These are phyloP conservation scores for Rhodinocichla rosea DNA, from an alignment of 2,113 vertebrate species.

Conservation along the genomic window DNA sequence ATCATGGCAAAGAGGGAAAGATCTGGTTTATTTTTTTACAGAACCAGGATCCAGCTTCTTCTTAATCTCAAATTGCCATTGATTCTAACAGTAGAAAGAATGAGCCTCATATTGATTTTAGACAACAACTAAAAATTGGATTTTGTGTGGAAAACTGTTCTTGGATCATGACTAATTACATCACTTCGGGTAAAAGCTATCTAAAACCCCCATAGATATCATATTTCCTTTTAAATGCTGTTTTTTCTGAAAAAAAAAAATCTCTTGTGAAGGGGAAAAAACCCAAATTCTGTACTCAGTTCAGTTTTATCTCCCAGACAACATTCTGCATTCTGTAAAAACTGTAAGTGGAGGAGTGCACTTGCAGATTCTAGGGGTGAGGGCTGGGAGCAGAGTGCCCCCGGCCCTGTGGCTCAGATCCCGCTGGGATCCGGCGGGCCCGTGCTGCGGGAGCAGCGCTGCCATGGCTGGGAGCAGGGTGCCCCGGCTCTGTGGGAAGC, in stretches of 20 bases:
- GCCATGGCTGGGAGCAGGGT: too few species aligned
- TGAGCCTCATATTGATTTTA: not conserved
- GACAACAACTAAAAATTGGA: not conserved
- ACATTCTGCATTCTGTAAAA: not conserved
- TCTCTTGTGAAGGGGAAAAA: not conserved
- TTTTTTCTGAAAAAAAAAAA: not conserved
- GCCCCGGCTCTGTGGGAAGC: not conserved
- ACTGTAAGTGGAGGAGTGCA: fast-evolving
- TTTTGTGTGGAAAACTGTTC: not conserved
- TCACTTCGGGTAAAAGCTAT: not conserved
- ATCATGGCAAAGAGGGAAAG: not conserved
- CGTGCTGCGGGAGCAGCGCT: fast-evolving
- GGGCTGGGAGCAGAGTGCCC: not conserved
- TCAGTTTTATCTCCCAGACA: not conserved
- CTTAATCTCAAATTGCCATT: not conserved
- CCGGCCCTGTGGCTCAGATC: not conserved
- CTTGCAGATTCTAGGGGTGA: fast-evolving
- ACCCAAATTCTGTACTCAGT: not conserved
- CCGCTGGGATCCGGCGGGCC: too few species aligned
- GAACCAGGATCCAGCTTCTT: not conserved
- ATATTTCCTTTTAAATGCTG: not conserved
- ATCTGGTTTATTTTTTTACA: not conserved
- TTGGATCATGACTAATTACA: not conserved
- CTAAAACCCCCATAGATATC: not conserved
- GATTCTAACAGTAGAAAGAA: not conserved